These are phyloP conservation scores for Mirounga angustirostris DNA, from an alignment of 2,113 vertebrate genomes.

Conservation along the genomic window DNA sequence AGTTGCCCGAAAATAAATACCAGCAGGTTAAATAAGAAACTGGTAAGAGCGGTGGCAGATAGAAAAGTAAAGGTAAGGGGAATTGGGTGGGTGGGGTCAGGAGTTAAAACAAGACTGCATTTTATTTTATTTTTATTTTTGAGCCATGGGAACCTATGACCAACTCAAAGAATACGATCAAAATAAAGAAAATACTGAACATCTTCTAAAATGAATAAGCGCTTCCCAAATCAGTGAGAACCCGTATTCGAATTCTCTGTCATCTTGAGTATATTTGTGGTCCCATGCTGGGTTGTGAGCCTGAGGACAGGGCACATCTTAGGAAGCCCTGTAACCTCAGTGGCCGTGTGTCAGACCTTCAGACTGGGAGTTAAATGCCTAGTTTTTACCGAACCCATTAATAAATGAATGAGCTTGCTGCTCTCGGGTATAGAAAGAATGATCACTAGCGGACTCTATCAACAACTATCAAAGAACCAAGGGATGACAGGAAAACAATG, in stretches of 20 bases:
- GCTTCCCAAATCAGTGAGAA: not conserved
- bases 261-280: not conserved
- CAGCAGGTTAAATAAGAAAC: not conserved
- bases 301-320: not conserved
- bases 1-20: not conserved
- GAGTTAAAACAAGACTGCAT: not conserved
- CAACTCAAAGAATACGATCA: not conserved
- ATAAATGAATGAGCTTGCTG: not conserved
- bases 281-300: not conserved
- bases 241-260: not conserved
- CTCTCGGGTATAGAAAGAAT: not conserved
- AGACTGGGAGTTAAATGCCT: not conserved
- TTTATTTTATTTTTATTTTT: not conserved
- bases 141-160: not conserved
- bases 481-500: not conserved
- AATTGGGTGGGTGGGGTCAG: not conserved
- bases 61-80: not conserved
- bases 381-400: not conserved
- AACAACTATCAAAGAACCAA: conserved; percentile 15
- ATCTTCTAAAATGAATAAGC: not conserved
- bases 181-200: conserved; percentile 21
- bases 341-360: not conserved
- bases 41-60: not conserved
- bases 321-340: not conserved
- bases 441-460: not conserved